Conservation (phyloP, 2,888 invertebrate species). For the Scaptomyza polygonia region DNA sequence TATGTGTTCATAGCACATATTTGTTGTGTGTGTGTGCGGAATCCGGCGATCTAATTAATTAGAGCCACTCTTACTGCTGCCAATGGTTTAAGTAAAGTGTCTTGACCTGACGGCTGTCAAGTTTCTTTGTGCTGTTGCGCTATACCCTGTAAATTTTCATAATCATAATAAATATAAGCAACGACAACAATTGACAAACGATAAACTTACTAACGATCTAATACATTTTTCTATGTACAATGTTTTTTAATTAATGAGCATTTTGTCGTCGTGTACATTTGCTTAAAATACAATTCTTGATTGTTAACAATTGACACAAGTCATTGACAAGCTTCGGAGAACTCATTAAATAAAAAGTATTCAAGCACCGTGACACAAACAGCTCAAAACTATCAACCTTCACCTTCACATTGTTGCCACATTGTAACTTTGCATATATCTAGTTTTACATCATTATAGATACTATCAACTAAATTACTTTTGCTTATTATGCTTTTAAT, state of each 20-base stretch:
- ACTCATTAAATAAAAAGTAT: slow-evolving; percentile 60
- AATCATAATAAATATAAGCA: too few relatives aligned
- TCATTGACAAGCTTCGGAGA: slow-evolving; percentile 14
- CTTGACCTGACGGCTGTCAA: slow-evolving; percentile 56
- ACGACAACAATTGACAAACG: too few relatives aligned
- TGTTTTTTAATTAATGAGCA: not conserved
- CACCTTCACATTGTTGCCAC: slow-evolving; percentile 61
- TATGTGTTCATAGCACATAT: slow-evolving; percentile 11
- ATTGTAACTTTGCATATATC: slow-evolving; percentile 51
- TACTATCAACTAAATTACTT: slow-evolving; percentile 58
- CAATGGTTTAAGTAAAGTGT: slow-evolving; percentile 48
- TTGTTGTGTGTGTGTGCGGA: slow-evolving; percentile 7
- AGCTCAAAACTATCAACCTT: slow-evolving; percentile 51
- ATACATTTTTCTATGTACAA: too few relatives aligned
- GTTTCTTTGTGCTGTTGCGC: slow-evolving; percentile 35
- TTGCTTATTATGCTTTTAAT: slow-evolving; percentile 53
- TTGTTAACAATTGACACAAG: slow-evolving; percentile 46
- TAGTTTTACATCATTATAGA: slow-evolving; percentile 41
- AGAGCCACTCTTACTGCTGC: slow-evolving; percentile 40
- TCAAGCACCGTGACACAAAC: slow-evolving; percentile 60
- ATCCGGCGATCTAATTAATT: slow-evolving; percentile 70
- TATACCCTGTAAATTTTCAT: slow-evolving; percentile 11
- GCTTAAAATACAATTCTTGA: too few relatives aligned
- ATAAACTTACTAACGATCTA: not conserved
- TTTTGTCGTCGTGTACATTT: not conserved